A percentile compares a stretch with the other conserved stretches of the same genome.
Evolutionary conservation across 2,888 invertebrate genomes (phyloP).

Genomic region (Myopa tessellatipennis): DNA sequence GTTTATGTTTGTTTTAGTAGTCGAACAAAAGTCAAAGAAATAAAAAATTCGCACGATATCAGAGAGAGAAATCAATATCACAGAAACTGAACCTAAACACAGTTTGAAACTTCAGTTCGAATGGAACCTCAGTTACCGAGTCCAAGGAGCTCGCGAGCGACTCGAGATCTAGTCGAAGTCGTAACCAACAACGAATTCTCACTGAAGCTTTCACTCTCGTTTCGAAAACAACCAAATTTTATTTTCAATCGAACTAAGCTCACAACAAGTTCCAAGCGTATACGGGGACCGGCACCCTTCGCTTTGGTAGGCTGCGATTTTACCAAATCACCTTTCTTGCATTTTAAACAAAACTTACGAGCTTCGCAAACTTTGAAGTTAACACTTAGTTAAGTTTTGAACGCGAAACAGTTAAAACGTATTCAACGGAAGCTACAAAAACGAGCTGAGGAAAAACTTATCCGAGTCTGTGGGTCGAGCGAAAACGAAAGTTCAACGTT

Average conservation of each 20-base stretch:
- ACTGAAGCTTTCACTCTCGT: slow-evolving; percentile 55
- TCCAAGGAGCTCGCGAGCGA: neutral
- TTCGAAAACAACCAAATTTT: slow-evolving; percentile 51
- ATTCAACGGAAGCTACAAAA: slow-evolving; percentile 53
- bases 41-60: neutral
- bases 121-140: neutral
- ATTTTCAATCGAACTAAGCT: slow-evolving; percentile 59
- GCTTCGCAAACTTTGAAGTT: slow-evolving; percentile 55
- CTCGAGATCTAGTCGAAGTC: neutral
- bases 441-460: slow-evolving; percentile 1
- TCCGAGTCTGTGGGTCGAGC: neutral
- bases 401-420: slow-evolving; percentile 52
- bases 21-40: neutral
- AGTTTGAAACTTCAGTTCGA: slow-evolving; percentile 22
- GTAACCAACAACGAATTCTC: neutral
- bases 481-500: slow-evolving; percentile 28
- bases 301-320: slow-evolving; percentile 32
- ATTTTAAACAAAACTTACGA: slow-evolving; percentile 41
- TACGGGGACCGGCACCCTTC: neutral
- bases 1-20: neutral
- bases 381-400: slow-evolving; percentile 63
- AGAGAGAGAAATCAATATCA: neutral
- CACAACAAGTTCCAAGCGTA: slow-evolving; percentile 45
- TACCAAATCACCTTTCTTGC: slow-evolving; percentile 51
- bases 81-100: slow-evolving; percentile 17